Percentiles rank a stretch among this genome's conserved stretches.
Conservation (phyloP, 2,888 invertebrate genomes). For the Endomychus coccineus region DNA sequence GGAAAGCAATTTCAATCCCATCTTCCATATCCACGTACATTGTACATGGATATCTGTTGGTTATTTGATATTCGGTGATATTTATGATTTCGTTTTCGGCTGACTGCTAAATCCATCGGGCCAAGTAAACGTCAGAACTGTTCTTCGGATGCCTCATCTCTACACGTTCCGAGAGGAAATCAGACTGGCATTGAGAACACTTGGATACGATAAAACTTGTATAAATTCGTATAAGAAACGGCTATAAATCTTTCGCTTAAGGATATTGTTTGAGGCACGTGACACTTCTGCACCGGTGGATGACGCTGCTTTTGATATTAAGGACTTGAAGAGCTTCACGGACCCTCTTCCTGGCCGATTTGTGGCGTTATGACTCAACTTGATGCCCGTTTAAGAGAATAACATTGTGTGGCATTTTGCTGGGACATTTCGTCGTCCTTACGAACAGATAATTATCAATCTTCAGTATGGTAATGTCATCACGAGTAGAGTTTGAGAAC, state of each 20-base stretch:
- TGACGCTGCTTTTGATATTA: slow-evolving; percentile 21
- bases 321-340: slow-evolving; percentile 12
- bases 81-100: slow-evolving; percentile 35
- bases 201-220: slow-evolving; percentile 38
- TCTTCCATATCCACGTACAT: slow-evolving; percentile 23
- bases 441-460: too few relatives aligned
- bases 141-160: too few relatives aligned
- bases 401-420: too few relatives aligned
- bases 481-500: too few relatives aligned
- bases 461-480: too few relatives aligned
- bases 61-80: slow-evolving; percentile 41
- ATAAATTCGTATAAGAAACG: slow-evolving; percentile 37
- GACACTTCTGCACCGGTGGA: slow-evolving; percentile 35
- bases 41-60: slow-evolving; percentile 21
- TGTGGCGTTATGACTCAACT: too few relatives aligned
- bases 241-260: slow-evolving; percentile 37
- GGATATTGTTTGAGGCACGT: slow-evolving; percentile 41
- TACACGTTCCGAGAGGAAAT: too few relatives aligned
- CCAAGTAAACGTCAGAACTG: too few relatives aligned
- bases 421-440: too few relatives aligned
- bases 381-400: too few relatives aligned
- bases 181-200: slow-evolving; percentile 29
- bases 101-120: slow-evolving; percentile 14
- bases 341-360: too few relatives aligned
- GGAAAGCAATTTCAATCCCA: slow-evolving; percentile 31